phyloP scores from a whole-genome alignment of 2,797 vertebrate species.

The Acanthopagrus latus region DNA sequence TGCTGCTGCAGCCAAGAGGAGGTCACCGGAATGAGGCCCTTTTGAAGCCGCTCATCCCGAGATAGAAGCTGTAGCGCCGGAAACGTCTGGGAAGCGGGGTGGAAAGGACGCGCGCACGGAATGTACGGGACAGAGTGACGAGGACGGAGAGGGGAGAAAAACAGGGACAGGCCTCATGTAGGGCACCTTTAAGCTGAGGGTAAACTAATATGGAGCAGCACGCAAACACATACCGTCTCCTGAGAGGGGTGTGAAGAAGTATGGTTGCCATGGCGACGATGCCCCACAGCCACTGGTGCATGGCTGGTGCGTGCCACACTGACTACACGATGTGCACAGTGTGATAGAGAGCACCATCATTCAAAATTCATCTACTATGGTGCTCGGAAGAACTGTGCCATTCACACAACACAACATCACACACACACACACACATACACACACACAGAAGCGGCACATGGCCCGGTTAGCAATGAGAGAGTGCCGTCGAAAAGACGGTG shows the following conservation, averaged over 20 bases:
- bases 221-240: constrained; percentile 38
- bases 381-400: constrained; percentile 59
- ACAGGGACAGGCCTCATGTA: constrained; percentile 31
- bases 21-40: constrained; percentile 25
- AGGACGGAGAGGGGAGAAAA: background rate
- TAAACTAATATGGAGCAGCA: constrained; percentile 47
- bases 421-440: constrained; percentile 43
- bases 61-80: constrained; percentile 28
- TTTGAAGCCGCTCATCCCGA: constrained; percentile 43
- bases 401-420: constrained; percentile 53
- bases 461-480: constrained; percentile 19
- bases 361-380: constrained; percentile 69
- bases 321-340: constrained; percentile 37
- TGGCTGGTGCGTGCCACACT: constrained; percentile 45
- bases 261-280: constrained; percentile 74
- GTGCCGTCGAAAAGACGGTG: background rate
- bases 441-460: constrained; percentile 14
- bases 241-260: constrained; percentile 61
- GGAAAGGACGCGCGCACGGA: background rate
- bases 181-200: constrained; percentile 27
- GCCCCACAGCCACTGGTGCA: constrained; percentile 54
- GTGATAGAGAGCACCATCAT: constrained; percentile 51
- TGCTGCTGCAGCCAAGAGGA: constrained; percentile 6
- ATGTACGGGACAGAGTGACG: background rate
- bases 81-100: constrained; percentile 9